Base-by-base conservation (phyloP, 2,113 vertebrate species). In the Rhineura floridana region DNA sequence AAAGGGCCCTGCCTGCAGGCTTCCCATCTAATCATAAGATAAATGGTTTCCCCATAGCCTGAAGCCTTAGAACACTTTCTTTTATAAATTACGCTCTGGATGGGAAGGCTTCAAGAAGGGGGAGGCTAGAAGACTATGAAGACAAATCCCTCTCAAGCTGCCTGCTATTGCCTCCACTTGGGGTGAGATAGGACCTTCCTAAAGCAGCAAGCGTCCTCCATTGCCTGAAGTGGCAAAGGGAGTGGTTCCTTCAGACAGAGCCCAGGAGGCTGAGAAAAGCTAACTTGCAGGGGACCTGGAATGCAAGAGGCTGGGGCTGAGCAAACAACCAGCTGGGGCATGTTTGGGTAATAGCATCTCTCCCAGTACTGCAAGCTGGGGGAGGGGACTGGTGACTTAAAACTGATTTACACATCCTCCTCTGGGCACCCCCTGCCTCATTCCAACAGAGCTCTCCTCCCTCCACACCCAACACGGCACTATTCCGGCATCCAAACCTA, bases 321-420 rank as follows among this genome's bases (percentile, higher is more conserved):
- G 59, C 84, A 86, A 89, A 86, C 44, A 86, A 19, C 78, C 55
- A 65, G 88, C 78, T 36, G 46, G 70, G 78, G 59, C 88, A 76
- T 46, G 88, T 82, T 81, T 72, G 42, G 44, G 62, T 28, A 36
- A 36, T 36, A 70, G n/a, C 81, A 63, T 65, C 84, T 23, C 62
- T 50, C 23, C 69, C 73, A 25, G 28, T 4, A 8, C 33, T 72
- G 21, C 50, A 6, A 6, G 42, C 7, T 36, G 62, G 6, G 76
- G 39, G 52, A 17, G 59, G 52, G 44, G 21, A 42, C 2, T 23
- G 1, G 25, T 12, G 75, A 69, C 70, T 88, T 39, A 12, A 6
- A 19, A 46, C 33, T 42, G 52, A 59, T 25, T 70, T 30, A 42
- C 30, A 10, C 2, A 55, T 3, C 36, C 48, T 46, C n/a, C n/a